Evolutionary conservation across 2,113 vertebrate genomes (phyloP).

Genomic region (Patagioenas fasciata): DNA sequence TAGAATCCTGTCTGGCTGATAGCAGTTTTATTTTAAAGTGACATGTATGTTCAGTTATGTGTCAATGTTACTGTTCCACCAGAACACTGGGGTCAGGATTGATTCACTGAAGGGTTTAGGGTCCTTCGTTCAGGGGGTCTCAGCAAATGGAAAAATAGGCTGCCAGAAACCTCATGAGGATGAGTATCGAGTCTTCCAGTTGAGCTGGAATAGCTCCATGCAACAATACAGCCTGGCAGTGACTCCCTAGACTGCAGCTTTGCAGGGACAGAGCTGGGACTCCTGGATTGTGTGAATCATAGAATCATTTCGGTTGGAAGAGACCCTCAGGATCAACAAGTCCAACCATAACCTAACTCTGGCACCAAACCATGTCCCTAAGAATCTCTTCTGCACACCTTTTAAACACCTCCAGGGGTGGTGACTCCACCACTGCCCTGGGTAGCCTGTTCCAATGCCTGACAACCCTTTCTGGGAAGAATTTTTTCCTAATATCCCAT

Average conservation of each 20-base stretch:
- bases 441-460: too few species aligned
- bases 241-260: not conserved
- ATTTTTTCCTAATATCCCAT: too few species aligned
- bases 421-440: too few species aligned
- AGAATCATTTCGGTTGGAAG: too few species aligned
- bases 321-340: too few species aligned
- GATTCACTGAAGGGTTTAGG: not conserved
- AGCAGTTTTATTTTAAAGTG: not conserved
- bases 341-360: too few species aligned
- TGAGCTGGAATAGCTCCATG: not conserved
- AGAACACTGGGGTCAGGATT: not conserved
- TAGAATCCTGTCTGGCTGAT: not conserved
- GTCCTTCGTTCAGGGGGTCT: not conserved
- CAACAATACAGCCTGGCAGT: not conserved
- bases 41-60: rapidly evolving
- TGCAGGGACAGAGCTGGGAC: not conserved
- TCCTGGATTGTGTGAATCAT: not conserved
- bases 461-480: too few species aligned
- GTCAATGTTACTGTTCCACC: not conserved
- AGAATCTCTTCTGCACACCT: too few species aligned
- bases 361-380: too few species aligned
- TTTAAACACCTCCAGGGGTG: too few species aligned
- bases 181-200: not conserved
- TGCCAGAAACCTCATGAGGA: not conserved
- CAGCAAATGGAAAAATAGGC: not conserved